These are phyloP conservation scores for Brenthis daphne DNA, from an alignment of 2,888 invertebrate species.

Conservation along the genomic window DNA sequence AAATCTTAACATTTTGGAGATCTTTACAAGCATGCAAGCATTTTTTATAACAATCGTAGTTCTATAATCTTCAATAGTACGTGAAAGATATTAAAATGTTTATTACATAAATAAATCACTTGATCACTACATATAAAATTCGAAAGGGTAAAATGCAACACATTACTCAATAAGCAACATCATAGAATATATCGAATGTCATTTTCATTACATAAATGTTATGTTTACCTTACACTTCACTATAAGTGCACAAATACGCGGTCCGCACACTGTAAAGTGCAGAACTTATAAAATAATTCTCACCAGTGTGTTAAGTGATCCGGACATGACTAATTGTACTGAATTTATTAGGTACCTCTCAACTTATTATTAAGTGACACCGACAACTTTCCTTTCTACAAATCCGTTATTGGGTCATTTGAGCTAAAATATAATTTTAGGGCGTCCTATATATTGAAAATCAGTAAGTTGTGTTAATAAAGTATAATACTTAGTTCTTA, in stretches of 20 bases:
- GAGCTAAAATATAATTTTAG: too few species aligned
- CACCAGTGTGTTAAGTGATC: constrained; percentile 57
- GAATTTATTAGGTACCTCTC: background rate
- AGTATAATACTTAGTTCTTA: too few species aligned
- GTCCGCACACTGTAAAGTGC: constrained; percentile 10
- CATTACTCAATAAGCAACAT: too few species aligned
- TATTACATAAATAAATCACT: background rate
- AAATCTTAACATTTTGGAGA: too few species aligned
- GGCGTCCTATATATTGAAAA: too few species aligned
- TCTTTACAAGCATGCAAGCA: too few species aligned
- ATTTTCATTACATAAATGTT: constrained; percentile 18
- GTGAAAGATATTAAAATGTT: too few species aligned
- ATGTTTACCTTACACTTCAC: background rate
- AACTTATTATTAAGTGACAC: background rate
- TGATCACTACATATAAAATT: background rate
- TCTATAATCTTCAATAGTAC: too few species aligned
- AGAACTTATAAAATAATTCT: constrained; percentile 41
- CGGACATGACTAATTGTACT: constrained; percentile 31
- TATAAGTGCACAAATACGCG: constrained; percentile 29
- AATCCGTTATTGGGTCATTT: too few species aligned
- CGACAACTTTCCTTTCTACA: background rate
- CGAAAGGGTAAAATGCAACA: background rate
- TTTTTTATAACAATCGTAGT: background rate
- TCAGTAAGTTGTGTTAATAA: too few species aligned
- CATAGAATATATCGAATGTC: background rate